phyloP scores from a whole-genome alignment of 2,888 invertebrate species.

The Sminthurinus aureus region DNA sequence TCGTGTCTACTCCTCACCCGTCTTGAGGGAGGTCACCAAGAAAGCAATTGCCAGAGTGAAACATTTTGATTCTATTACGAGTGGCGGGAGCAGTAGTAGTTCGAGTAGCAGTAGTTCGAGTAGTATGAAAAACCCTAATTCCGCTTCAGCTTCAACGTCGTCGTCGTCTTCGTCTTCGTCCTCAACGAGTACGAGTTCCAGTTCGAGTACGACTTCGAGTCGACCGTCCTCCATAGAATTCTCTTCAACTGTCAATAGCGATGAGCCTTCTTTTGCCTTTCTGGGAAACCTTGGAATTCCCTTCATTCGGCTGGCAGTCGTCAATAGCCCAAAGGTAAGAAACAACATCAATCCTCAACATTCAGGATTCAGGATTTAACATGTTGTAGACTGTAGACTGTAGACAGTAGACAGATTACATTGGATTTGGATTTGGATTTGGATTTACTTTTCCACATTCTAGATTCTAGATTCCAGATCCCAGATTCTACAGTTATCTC shows the following conservation, averaged over 20 bases:
- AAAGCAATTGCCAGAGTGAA: slow-evolving; percentile 56
- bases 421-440: too few species aligned
- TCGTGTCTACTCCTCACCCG: slow-evolving; percentile 56
- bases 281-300: slow-evolving; percentile 58
- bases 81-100: neutral
- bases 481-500: too few species aligned
- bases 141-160: neutral
- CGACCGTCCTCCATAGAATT: slow-evolving; percentile 47
- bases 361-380: neutral
- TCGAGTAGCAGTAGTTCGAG: neutral
- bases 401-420: neutral
- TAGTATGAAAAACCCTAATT: neutral
- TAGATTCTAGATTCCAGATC: too few species aligned
- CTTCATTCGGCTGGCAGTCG: slow-evolving; percentile 52
- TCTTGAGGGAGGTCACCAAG: slow-evolving; percentile 54
- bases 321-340: slow-evolving; percentile 57
- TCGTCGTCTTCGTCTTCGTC: too few species aligned
- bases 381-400: neutral
- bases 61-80: slow-evolving; percentile 42
- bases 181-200: neutral
- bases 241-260: slow-evolving; percentile 53
- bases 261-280: slow-evolving; percentile 58
- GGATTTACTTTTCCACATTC: too few species aligned
- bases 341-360: neutral
- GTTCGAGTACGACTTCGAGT: neutral